phyloP scores from a whole-genome alignment of 2,113 vertebrate genomes.

The human (Homo sapiens) region GRCh38 chr2:80173501-80174000 shows the following conservation, averaged over 20 bases:
- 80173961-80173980: background rate
- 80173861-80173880: background rate
- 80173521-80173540: background rate
- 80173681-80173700: background rate
- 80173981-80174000: background rate
- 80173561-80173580: background rate
- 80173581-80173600: background rate
- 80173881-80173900: background rate
- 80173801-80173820: background rate
- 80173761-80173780: background rate
- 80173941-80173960: background rate
- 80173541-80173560: background rate
- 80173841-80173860: accelerated
- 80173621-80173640: background rate
- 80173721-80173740: background rate
- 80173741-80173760: background rate
- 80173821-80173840: background rate
- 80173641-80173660: background rate
- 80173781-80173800: background rate
- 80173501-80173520: background rate
- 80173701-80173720: background rate
- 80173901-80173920: background rate
- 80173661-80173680: background rate
- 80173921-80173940: background rate
- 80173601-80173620: background rate